Percentiles rank a stretch among this genome's conserved stretches.
phyloP scores from a whole-genome alignment of 2,888 invertebrate genomes.

The Parasteatoda lunata region DNA sequence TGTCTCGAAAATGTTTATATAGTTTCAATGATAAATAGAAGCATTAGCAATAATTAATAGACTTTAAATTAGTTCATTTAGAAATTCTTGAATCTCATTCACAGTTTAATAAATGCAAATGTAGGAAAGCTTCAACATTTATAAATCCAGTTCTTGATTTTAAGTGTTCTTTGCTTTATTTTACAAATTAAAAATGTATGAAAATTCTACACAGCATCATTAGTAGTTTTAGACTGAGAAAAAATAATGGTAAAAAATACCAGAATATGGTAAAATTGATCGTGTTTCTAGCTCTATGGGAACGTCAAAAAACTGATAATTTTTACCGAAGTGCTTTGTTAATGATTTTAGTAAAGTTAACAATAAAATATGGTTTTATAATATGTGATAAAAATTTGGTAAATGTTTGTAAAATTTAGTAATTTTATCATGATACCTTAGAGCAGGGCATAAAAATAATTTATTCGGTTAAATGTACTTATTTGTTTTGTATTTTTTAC shows the following conservation, averaged over 20 bases:
- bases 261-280: no score
- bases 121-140: neutral
- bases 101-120: no score
- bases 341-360: no score
- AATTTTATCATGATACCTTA: no score
- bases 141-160: slow-evolving; percentile 41
- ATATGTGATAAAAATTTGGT: neutral
- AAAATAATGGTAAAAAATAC: neutral
- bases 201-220: neutral
- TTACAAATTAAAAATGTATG: neutral
- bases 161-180: slow-evolving; percentile 4
- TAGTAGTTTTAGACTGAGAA: neutral
- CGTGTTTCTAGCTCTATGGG: no score
- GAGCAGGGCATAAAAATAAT: no score
- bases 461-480: no score
- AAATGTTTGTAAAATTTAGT: neutral
- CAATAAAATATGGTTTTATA: no score
- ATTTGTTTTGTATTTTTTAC: no score
- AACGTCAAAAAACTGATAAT: no score
- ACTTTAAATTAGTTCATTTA: slow-evolving; percentile 47
- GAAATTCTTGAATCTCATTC: neutral
- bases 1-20: slow-evolving; percentile 48
- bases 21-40: slow-evolving; percentile 45
- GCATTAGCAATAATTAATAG: slow-evolving; percentile 50
- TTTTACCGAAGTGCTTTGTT: no score